phyloP scores from a whole-genome alignment of 2,888 invertebrate genomes.

The Caenorhabditis panamensis region DNA sequence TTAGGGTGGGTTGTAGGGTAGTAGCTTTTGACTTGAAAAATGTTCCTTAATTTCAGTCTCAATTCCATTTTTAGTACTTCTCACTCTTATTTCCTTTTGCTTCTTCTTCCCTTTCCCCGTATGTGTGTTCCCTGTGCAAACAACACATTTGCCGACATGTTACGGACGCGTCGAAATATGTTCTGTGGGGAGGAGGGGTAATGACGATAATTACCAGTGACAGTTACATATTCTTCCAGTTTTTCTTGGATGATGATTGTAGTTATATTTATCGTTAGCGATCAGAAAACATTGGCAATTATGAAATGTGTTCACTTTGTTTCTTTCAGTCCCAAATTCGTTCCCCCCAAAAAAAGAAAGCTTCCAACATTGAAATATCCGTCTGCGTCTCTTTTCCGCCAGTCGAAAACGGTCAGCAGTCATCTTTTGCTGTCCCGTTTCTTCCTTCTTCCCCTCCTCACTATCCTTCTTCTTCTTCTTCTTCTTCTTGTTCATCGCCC shows the following conservation, averaged over 20 bases:
- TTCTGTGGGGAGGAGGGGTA: conserved; percentile 10
- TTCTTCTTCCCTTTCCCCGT: no score
- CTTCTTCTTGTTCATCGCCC: conserved; percentile 53
- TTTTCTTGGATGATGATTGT: no score
- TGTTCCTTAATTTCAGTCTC: conserved; percentile 3
- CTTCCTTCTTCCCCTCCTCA: conserved; percentile 16
- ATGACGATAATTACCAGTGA: conserved; percentile 1
- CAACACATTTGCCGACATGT: conserved; percentile 27
- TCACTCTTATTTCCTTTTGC: no score
- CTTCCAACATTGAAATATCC: conserved; percentile 29
- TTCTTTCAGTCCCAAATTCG: no score
- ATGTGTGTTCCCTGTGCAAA: no score
- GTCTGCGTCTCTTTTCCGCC: conserved; percentile 48
- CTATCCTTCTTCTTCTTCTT: conserved; percentile 31
- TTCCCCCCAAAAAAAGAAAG: background rate
- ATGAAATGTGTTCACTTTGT: no score
- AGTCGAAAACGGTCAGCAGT: conserved; percentile 54
- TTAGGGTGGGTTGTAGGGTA: no score
- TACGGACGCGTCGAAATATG: conserved; percentile 16
- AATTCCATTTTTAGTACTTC: conserved; percentile 18
- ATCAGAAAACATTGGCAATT: background rate
- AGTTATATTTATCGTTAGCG: no score
- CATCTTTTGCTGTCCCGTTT: conserved; percentile 57
- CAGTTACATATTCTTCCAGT: no score
- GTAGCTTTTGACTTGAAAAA: no score